Conservation (phyloP, 2,888 invertebrate species). For the Parnassius smintheus region DNA sequence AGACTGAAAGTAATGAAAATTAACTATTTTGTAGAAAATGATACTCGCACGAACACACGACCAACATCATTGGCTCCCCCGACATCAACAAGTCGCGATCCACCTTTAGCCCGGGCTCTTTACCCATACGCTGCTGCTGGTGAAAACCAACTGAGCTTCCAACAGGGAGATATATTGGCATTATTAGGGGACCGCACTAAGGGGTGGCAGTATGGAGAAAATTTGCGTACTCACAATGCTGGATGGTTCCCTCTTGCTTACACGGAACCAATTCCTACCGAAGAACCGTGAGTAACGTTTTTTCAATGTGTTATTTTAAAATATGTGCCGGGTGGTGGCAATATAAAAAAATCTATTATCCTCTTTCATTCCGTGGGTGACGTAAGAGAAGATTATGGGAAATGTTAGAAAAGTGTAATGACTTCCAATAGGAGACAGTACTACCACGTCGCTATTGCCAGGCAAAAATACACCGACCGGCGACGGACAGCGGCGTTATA, state of each 20-base stretch:
- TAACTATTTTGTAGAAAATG: slow-evolving; percentile 46
- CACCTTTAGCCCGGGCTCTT: slow-evolving; percentile 90
- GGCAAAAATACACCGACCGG: too few species aligned
- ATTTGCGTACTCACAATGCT: slow-evolving; percentile 92
- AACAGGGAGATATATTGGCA: slow-evolving; percentile 93
- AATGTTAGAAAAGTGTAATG: too few species aligned
- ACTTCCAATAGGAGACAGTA: too few species aligned
- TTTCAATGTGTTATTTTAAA: background rate
- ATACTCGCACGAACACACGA: slow-evolving; percentile 71
- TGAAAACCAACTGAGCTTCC: slow-evolving; percentile 95
- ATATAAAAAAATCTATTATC: background rate
- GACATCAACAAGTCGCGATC: slow-evolving; percentile 81
- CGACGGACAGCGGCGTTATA: too few species aligned
- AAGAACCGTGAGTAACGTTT: slow-evolving; percentile 77
- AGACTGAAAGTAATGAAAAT: background rate
- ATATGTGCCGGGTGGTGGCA: too few species aligned
- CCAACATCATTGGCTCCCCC: slow-evolving; percentile 85
- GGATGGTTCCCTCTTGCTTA: slow-evolving; percentile 99
- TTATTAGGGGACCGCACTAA: slow-evolving; percentile 94
- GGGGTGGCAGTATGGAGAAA: slow-evolving; percentile 99
- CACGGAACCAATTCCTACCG: slow-evolving; percentile 89
- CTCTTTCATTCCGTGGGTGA: too few species aligned
- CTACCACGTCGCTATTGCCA: too few species aligned
- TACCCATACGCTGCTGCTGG: slow-evolving; percentile 94
- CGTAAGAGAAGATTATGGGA: too few species aligned